Base-by-base conservation (phyloP, 2,113 vertebrate species). In the Uria lomvia region DNA sequence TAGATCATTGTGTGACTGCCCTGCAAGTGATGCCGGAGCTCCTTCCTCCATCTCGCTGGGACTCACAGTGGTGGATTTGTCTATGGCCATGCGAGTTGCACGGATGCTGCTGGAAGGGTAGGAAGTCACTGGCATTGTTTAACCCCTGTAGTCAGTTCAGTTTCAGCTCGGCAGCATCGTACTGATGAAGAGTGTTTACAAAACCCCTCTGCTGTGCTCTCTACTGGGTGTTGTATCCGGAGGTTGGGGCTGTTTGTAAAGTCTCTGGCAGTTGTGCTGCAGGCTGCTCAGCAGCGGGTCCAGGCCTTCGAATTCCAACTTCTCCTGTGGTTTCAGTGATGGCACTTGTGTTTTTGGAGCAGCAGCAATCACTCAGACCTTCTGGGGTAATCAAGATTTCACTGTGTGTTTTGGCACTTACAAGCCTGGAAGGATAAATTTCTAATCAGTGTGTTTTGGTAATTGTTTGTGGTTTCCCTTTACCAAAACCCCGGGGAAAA, bases 31-130 rank as follows among this genome's bases (percentile, higher is more conserved):
- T 70, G 92, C 88, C 40, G 78, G 72, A 84, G 94, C 94, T 88
- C 45, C 89, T 96, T 96, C 95, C 91, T 97, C 96, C 84, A 92
- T 86, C 92, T 94, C 92, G 0, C 67, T 59, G 92, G 76, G 76
- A 32, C 75, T 91, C 96, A 96, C 96, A 96, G 96, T 90, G 96
- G 26, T 94, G 92, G 92, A 21, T 97, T 97, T 97, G 96, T 97
- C 95, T 83, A 3, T 60, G 74, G 74, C 87, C 92, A 34, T 74
- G 86, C 12, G 15, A 74, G 62, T 85, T 88, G 78, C 36, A 20
- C 76, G 92, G 86, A 49, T 2, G 75, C 88, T 77, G 50, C 36
- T 73, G 89, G 92, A 85, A 60, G 92, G 74, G 55, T 90, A 10
- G 96, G 94, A 92, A 94, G 87, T 42, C 71, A 24, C 68, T 43